A percentile compares a stretch with the other conserved stretches of the same genome.
Evolutionary conservation across 1,140 invertebrate genomes (phyloP).

Genomic region (Laupala kohalensis): DNA sequence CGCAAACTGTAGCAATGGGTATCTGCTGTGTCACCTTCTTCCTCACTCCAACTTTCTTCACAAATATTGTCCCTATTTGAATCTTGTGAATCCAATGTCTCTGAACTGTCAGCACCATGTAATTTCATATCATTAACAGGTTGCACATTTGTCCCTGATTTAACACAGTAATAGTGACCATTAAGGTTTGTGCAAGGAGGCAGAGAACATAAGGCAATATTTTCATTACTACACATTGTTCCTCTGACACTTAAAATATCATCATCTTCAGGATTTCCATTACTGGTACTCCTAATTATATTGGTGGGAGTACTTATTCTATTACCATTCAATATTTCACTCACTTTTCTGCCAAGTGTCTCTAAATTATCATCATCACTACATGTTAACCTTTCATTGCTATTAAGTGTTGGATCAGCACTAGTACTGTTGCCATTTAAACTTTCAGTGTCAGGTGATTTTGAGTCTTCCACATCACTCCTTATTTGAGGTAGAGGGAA

Average conservation of each 20-base stretch:
- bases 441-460: constrained; percentile 6
- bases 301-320: not conserved
- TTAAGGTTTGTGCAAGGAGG: not conserved
- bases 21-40: constrained; percentile 24
- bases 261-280: constrained; percentile 6
- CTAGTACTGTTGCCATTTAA: constrained; percentile 13
- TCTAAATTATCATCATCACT: constrained; percentile 14
- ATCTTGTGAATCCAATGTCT: constrained; percentile 18
- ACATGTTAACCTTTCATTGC: constrained; percentile 8
- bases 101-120: constrained; percentile 15
- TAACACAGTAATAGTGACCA: constrained; percentile 2
- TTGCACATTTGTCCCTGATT: constrained; percentile 1
- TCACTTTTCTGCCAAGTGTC: constrained; percentile 14
- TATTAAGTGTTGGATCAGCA: constrained; percentile 3
- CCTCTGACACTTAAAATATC: not conserved
- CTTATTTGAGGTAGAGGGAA: not conserved
- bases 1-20: constrained; percentile 22
- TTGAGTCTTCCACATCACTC: constrained; percentile 1
- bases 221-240: constrained; percentile 1
- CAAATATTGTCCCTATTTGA: constrained; percentile 18
- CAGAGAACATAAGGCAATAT: not conserved
- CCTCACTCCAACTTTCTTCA: constrained; percentile 26
- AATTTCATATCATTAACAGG: constrained; percentile 5
- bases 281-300: not conserved
- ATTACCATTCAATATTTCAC: constrained; percentile 12